Percentiles rank a stretch among this genome's conserved stretches.
Conservation (phyloP, 2,888 invertebrate genomes). For the Trichogramma dendrolimi region DNA sequence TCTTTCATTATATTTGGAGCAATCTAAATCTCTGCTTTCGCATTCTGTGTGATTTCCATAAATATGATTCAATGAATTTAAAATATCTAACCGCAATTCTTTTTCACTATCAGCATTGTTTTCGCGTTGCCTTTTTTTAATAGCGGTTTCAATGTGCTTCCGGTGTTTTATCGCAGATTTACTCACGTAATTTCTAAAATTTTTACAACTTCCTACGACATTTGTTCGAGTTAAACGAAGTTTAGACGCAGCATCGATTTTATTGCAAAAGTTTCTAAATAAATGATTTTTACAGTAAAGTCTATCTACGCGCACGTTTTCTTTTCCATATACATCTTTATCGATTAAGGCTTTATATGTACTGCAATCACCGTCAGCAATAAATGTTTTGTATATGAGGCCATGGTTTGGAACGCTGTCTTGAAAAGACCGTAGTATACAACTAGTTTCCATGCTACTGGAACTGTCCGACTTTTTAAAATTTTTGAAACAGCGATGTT, state of each 20-base stretch:
- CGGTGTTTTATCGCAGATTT: background rate
- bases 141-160: background rate
- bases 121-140: background rate
- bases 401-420: background rate
- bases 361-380: slow-evolving; percentile 12
- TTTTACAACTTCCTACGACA: too few relatives aligned
- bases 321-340: background rate
- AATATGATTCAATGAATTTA: slow-evolving; percentile 13
- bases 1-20: slow-evolving; percentile 3
- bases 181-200: background rate
- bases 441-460: background rate
- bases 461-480: slow-evolving; percentile 1
- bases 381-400: slow-evolving; percentile 8
- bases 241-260: background rate
- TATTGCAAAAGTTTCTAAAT: background rate
- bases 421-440: too few relatives aligned
- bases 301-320: slow-evolving; percentile 5
- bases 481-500: slow-evolving; percentile 3
- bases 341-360: slow-evolving; percentile 7
- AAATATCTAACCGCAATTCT: too few relatives aligned
- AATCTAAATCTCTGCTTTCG: too few relatives aligned
- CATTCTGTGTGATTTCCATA: slow-evolving; percentile 14
- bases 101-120: background rate
- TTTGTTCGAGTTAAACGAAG: too few relatives aligned
- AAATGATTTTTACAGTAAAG: slow-evolving; percentile 6